These are phyloP conservation scores for Habropoda laboriosa DNA, from an alignment of 1,140 invertebrate genomes.

Conservation along the genomic window DNA sequence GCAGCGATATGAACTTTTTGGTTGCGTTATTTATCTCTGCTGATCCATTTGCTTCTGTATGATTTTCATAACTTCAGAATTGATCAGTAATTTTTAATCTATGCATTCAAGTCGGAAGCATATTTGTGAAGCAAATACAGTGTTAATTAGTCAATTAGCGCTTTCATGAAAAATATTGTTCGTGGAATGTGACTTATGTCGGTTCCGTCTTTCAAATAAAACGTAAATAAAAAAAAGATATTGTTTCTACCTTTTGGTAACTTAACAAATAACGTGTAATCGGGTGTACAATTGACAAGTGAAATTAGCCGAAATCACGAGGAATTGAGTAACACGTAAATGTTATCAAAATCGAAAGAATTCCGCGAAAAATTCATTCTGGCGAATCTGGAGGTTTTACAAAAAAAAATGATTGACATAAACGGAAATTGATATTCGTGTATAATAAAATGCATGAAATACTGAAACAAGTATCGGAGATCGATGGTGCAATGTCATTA, in stretches of 20 bases:
- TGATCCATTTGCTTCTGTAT: too few species aligned
- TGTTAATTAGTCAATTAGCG: too few species aligned
- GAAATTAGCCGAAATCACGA: background rate
- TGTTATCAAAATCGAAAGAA: background rate
- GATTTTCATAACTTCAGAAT: too few species aligned
- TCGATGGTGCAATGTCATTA: background rate
- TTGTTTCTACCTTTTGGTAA: background rate
- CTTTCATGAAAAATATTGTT: too few species aligned
- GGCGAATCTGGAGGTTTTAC: background rate
- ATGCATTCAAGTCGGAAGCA: too few species aligned
- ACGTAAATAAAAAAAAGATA: background rate
- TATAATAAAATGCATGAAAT: conserved; percentile 15
- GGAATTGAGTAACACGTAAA: background rate
- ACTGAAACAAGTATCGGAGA: background rate
- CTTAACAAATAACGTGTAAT: background rate
- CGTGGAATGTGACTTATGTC: too few species aligned
- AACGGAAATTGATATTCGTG: conserved; percentile 1
- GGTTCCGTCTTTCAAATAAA: background rate
- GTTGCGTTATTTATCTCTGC: too few species aligned
- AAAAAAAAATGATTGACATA: background rate
- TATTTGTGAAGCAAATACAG: too few species aligned
- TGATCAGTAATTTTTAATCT: too few species aligned
- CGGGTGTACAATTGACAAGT: background rate
- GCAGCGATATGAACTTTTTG: too few species aligned
- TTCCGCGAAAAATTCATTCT: background rate